Evolutionary conservation across 1,140 invertebrate genomes (phyloP), one percentile per base, ranked within the genome.

Genomic region (Zophobas atratus): DNA sequence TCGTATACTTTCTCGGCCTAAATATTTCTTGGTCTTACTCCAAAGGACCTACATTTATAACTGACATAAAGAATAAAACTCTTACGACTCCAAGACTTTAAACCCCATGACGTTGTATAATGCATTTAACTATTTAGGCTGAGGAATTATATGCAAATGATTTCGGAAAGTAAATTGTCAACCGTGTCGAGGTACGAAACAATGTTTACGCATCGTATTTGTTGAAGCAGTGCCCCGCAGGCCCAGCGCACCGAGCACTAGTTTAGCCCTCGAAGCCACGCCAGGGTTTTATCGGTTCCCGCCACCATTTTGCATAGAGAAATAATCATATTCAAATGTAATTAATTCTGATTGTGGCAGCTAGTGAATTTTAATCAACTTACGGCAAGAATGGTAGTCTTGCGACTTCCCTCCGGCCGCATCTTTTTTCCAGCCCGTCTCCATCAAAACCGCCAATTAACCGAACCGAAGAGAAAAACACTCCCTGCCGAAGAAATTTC

Each of bases 271-370:
- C 78, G 3, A 20, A 77, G 78, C 53, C 49, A n/a, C 36, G 49
- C 6, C 49, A 5, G 74, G 70, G 51, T 51, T 72, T 72, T 72
- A 72, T 72, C 51, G 70, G 70, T 51, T 36, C 6, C 4, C 33
- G 70, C 36, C 70, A 72, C 1, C 36, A 72, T 76, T 78, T 80
- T 75, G 72, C 76, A 77, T 77, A 71, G 43, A 48, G 75, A 75
- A 80, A 78, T 78, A 80, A 78, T 80, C 76, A 80, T 80, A 80
- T 80, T 80, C 79, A 80, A 80, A 80, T 80, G 76, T 80, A 78
- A 78, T 80, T 80, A 80, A 77, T 80, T 80, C 70, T 75, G 79
- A 80, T 80, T 80, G 76, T 77, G 73, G 60, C 74, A 75, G 70
- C 57, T 57, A 78, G 76, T 78, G 79, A 80, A 80, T 80, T 80